These are phyloP conservation scores for Microcebus lehilahytsara DNA, from an alignment of 2,113 vertebrate species.

Conservation along the genomic window DNA sequence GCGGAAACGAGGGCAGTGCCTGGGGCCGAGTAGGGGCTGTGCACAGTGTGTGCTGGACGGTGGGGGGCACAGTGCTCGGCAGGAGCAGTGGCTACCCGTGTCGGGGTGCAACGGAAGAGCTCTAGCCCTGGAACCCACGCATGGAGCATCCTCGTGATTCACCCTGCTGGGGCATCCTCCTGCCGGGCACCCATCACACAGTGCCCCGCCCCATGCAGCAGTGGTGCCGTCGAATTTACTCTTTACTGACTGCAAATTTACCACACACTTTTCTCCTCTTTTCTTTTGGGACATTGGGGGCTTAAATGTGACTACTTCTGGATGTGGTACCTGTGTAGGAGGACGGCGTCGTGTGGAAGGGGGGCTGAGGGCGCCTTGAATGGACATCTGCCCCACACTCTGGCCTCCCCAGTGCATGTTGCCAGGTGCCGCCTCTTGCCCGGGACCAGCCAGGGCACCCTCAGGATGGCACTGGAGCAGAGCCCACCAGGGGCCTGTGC, in stretches of 20 bases:
- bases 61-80: fast-evolving
- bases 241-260: fast-evolving
- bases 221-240: fast-evolving
- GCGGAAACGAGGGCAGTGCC: background rate
- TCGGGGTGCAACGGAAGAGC: too few species aligned
- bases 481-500: background rate
- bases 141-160: fast-evolving
- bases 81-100: fast-evolving
- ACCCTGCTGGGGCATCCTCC: background rate
- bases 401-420: background rate
- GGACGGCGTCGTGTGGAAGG: background rate
- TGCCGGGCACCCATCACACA: background rate
- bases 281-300: fast-evolving
- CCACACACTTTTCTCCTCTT: too few species aligned
- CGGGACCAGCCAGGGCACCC: background rate
- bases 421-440: fast-evolving
- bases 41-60: background rate
- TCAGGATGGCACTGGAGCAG: fast-evolving
- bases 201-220: too few species aligned
- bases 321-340: background rate
- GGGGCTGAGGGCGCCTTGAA: background rate
- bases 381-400: background rate
- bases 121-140: background rate
- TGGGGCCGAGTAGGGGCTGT: background rate
- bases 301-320: background rate